A percentile compares a stretch with the other conserved stretches of the same genome.
These are phyloP conservation scores for Paraescarpia echinospica DNA, from an alignment of 1,140 invertebrate genomes.

Conservation along the genomic window DNA sequence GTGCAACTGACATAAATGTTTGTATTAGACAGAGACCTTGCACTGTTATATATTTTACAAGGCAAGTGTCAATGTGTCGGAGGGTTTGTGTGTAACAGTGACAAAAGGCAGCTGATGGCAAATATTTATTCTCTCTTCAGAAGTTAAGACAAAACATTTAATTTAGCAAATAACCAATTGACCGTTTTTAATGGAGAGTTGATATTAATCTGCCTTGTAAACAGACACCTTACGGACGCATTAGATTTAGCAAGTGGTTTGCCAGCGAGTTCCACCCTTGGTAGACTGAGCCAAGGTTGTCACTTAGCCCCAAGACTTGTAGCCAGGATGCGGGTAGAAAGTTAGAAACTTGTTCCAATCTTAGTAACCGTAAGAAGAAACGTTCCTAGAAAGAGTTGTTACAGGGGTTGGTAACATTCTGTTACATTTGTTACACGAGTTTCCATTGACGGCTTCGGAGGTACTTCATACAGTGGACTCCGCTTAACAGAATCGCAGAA, in stretches of 20 bases:
- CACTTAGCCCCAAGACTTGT: neutral
- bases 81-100: neutral
- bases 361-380: neutral
- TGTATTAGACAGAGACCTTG: neutral
- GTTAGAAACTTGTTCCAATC: too few relatives aligned
- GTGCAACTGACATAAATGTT: neutral
- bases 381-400: neutral
- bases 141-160: neutral
- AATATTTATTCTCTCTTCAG: neutral
- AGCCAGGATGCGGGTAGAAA: neutral
- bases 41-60: neutral
- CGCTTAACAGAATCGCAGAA: too few relatives aligned
- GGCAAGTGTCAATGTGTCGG: neutral
- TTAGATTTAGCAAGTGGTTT: neutral
- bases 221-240: neutral
- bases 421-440: neutral
- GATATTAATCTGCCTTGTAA: neutral
- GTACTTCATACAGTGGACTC: neutral
- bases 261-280: neutral
- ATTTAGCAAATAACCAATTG: neutral
- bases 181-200: neutral
- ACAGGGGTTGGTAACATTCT: neutral
- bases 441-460: neutral
- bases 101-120: neutral
- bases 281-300: neutral